Percentiles rank a stretch among this genome's conserved stretches.
These are phyloP conservation scores for Saxicola maurus DNA, from an alignment of 2,797 vertebrate genomes.

Conservation along the genomic window DNA sequence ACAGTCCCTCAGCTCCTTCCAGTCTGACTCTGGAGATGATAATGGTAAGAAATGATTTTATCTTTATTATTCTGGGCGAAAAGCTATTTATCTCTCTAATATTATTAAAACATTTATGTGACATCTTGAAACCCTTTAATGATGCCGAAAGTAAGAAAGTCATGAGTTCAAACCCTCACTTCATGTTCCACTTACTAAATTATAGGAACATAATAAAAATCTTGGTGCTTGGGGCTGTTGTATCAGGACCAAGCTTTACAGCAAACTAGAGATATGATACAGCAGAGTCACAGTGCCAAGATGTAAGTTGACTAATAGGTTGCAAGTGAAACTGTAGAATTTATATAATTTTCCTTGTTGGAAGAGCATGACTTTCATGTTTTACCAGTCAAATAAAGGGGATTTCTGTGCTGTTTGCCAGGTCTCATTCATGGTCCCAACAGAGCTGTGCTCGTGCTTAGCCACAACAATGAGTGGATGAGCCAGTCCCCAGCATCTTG, in stretches of 20 bases:
- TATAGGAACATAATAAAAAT: neutral
- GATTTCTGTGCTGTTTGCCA: neutral
- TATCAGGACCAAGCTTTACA: neutral
- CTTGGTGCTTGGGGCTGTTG: neutral
- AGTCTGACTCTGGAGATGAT: slow-evolving; percentile 94
- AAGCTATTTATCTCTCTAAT: neutral
- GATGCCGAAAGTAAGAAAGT: neutral
- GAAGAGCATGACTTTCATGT: neutral
- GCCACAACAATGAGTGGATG: neutral
- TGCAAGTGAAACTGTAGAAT: neutral
- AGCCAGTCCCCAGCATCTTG: neutral
- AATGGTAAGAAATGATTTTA: slow-evolving; percentile 83
- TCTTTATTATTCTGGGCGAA: neutral
- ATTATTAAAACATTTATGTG: neutral
- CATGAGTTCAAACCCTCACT: neutral
- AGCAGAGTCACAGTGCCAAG: neutral
- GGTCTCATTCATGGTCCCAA: neutral
- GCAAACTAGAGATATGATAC: neutral
- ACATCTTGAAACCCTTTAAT: neutral
- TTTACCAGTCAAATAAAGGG: neutral
- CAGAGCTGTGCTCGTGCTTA: neutral
- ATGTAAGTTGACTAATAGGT: neutral
- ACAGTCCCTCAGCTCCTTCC: slow-evolving; percentile 94
- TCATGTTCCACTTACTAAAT: neutral
- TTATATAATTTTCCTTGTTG: neutral